Evolutionary conservation across 2,888 invertebrate genomes (phyloP), one percentile per base, ranked within the genome.

Genomic region (Drosophila paucipuncta): DNA sequence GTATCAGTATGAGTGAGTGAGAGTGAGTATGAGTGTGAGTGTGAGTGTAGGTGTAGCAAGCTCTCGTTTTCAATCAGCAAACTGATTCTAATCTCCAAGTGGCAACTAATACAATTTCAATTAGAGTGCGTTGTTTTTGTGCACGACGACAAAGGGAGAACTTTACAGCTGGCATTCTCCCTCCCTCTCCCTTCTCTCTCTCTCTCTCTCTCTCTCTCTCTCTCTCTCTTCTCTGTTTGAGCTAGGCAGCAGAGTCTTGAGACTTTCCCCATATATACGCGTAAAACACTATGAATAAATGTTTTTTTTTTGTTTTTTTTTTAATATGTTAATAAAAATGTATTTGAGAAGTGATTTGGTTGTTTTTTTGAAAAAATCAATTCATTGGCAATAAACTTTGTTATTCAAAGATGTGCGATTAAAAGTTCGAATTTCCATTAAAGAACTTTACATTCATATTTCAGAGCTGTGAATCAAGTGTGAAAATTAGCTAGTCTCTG

Each of bases 81-180:
- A 63, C 41, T 41, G 83, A 88, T 88, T 88, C 84, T 88, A 88
- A 85, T 85, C 84, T 75, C 68, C 58, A 68, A 81, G 71, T 79
- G 80, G 68, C 78, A 79, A 79, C 76, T 83, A 75, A 82, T 80
- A 78, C 71, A 73, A 83, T 78, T 83, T 88, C 82, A 88, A 85
- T 88, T 85, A 88, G 82, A 61, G 54, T 65, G 58, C 57, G 58
- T 75, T 77, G 63, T 66, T 73, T 69, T 66, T 63, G 35, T 33
- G 33, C 47, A n/a, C 10, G 41, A 39, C 7, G 41, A 35, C 43
- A 18, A 50, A 47, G 55, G 37, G 59, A 53, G 59, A 60, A 52
- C 50, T 47, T 43, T 25, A 0, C 18, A 9, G 25, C 47, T 25
- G 13, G 1, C 22, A 11, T 50, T 41, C 50, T n/a, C 28, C 30